Evolutionary conservation across 2,113 vertebrate genomes (phyloP), one percentile per base, ranked within the genome.

Genomic region (Clinocottus analis): DNA sequence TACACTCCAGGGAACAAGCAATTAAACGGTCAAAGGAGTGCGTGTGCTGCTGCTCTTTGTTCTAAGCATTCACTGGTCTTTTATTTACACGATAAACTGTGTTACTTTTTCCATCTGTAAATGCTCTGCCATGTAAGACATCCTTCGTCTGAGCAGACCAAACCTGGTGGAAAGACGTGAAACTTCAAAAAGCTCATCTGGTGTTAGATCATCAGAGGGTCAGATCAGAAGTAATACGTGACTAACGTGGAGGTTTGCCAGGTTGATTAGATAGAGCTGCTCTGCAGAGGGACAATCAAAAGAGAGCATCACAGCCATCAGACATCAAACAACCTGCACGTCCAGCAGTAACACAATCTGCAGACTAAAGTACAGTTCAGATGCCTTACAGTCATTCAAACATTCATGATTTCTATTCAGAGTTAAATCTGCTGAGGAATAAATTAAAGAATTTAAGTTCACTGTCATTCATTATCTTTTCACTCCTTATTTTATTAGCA

Each of bases 261-360:
- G 80, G 83, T 62, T 88, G 83, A 90, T 88, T 85, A 80, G 80
- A 89, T 90, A 65, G 77, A 89, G 60, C 69, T 35, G 55, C 43
- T 8, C 79, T 73, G 77, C 62, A 76, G 77, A 77, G 70, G 39
- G 45, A 75, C 5, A 31, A 85, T 86, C 84, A 88, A 69, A 84
- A 25, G 72, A 41, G 66, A 66, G 53, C 60, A 59, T 59, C 62
- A 66, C 55, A 55, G 47, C 31, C 58, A 11, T 33, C 25, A 68
- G 27, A 61, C 75, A 81, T 77, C 58, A 86, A 67, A 79, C 72
- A 55, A 16, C 35, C 37, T 17, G 27, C 9, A 23, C 23, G 33
- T 58, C 23, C 53, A 56, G 33, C 21, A 49, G 64, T 23, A 53
- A 41, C 17, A 31, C 41, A 60, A 19, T 9, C 62, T 64, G 49